These are phyloP conservation scores for Fistularia tabacaria DNA, from an alignment of 2,797 vertebrate species.

Conservation along the genomic window DNA sequence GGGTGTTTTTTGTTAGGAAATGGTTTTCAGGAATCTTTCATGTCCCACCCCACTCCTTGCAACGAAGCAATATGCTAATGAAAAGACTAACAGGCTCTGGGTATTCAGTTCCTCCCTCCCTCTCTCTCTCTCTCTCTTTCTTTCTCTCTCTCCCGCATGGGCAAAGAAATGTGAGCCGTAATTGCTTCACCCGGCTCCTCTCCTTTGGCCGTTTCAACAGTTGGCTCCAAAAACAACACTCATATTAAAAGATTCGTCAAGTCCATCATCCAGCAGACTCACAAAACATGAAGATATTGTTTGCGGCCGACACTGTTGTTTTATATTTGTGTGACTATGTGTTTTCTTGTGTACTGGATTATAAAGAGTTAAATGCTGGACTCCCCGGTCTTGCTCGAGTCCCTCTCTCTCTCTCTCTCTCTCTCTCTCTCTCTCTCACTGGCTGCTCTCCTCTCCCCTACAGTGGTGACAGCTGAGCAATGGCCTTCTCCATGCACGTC, in stretches of 20 bases:
- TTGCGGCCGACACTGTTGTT: conserved; percentile 14
- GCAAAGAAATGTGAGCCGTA: conserved; percentile 21
- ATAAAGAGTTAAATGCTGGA: conserved; percentile 45
- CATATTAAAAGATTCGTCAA: conserved; percentile 66
- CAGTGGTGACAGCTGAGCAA: conserved; percentile 67
- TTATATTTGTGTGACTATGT: neutral
- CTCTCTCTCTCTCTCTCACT: conserved; percentile 12
- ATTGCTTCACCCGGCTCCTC: conserved; percentile 22
- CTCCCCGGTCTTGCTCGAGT: conserved; percentile 28
- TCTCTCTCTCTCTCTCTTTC: conserved; percentile 20
- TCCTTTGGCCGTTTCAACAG: conserved; percentile 30
- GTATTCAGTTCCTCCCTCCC: conserved; percentile 7
- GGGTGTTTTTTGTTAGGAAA: neutral
- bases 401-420: conserved; percentile 14
- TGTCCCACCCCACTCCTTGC: neutral
- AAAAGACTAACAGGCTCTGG: conserved; percentile 33
- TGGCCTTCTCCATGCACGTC: conserved; percentile 48
- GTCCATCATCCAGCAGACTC: too few species aligned
- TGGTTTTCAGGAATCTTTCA: neutral
- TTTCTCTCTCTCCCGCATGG: too few species aligned
- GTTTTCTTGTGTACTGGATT: neutral
- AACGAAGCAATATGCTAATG: conserved; percentile 42
- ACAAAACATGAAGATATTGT: conserved; percentile 18
- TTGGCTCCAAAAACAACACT: conserved; percentile 57
- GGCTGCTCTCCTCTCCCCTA: neutral